Percentiles rank a stretch among this genome's conserved stretches.
phyloP scores from a whole-genome alignment of 2,888 invertebrate species.

The Crossocerus cetratus region DNA sequence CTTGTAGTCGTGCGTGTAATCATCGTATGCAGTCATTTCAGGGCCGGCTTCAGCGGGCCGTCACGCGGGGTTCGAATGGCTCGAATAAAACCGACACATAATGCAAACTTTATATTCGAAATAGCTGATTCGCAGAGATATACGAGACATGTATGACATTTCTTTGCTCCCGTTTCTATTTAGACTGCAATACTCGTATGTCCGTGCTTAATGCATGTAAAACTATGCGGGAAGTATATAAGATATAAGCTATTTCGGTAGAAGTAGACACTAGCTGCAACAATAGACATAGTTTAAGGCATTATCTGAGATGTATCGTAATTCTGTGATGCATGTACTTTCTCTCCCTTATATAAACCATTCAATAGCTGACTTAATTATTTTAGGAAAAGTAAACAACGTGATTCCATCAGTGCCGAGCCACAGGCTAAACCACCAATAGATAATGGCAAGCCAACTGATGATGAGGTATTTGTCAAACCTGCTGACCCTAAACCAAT shows the following conservation, averaged over 20 bases:
- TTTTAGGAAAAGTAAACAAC: conserved; percentile 67
- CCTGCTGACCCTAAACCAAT: conserved; percentile 68
- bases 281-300: not conserved
- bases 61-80: conserved; percentile 9
- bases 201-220: too few species aligned
- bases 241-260: not conserved
- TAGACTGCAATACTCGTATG: too few species aligned
- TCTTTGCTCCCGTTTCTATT: too few species aligned
- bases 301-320: too few species aligned
- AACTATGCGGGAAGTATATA: not conserved
- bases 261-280: not conserved
- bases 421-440: conserved; percentile 57
- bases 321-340: too few species aligned
- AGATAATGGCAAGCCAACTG: conserved; percentile 52
- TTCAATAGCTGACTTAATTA: not conserved
- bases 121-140: too few species aligned
- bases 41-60: conserved; percentile 28
- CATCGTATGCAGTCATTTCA: conserved; percentile 27
- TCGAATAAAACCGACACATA: not conserved
- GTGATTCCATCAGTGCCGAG: conserved; percentile 63
- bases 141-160: too few species aligned
- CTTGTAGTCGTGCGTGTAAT: conserved; percentile 25
- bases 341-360: too few species aligned
- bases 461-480: conserved; percentile 70
- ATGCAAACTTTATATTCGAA: too few species aligned